phyloP scores from a whole-genome alignment of 2,797 vertebrate species.

The Pseudocheirus occidentalis region DNA sequence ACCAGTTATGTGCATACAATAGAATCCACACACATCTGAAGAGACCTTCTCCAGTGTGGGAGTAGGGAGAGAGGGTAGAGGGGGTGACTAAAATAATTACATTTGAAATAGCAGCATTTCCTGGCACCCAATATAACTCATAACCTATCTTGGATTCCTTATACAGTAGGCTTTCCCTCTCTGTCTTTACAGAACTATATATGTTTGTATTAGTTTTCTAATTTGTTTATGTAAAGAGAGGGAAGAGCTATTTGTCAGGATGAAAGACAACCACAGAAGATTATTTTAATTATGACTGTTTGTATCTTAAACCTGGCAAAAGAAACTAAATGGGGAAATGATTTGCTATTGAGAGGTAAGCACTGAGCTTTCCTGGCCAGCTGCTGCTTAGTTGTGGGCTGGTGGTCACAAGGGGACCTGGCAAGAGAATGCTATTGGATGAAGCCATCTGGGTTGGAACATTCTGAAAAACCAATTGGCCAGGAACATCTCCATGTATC shows the following conservation, averaged over 20 bases:
- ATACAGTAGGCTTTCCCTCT: background rate
- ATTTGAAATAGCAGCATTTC: constrained; percentile 42
- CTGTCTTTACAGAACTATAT: constrained; percentile 24
- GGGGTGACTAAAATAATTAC: constrained; percentile 70
- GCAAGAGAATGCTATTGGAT: fast-evolving
- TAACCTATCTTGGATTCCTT: background rate
- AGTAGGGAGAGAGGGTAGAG: background rate
- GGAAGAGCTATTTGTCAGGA: constrained; percentile 45
- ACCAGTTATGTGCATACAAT: constrained; percentile 49
- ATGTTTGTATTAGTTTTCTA: constrained; percentile 42
- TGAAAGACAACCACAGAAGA: constrained; percentile 47
- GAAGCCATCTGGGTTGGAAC: background rate
- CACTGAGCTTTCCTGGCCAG: background rate
- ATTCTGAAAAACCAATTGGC: background rate
- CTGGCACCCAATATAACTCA: background rate
- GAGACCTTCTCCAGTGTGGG: constrained; percentile 63
- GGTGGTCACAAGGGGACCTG: background rate
- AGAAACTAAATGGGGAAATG: constrained; percentile 44
- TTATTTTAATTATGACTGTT: constrained; percentile 72
- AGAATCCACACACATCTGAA: constrained; percentile 66
- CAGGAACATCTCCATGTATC: background rate
- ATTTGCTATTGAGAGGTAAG: background rate
- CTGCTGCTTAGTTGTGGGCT: background rate
- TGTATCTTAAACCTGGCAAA: constrained; percentile 18
- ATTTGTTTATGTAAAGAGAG: constrained; percentile 68